Conservation (phyloP, 2,797 vertebrate genomes). For the Rousettus madagascariensis region DNA sequence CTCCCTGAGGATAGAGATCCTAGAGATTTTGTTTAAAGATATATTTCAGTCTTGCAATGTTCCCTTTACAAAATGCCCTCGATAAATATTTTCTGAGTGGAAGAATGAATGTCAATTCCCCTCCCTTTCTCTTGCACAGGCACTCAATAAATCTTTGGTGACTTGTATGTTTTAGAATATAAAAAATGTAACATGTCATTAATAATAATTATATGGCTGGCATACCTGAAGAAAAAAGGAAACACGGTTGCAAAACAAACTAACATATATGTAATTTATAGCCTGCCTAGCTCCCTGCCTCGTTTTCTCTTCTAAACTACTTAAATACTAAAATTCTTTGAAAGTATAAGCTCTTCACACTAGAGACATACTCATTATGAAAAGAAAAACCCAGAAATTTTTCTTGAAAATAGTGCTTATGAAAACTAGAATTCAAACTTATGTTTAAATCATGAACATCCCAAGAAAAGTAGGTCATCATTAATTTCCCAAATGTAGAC, state of each 20-base stretch:
- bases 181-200: not conserved
- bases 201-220: not conserved
- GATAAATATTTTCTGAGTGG: not conserved
- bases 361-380: not conserved
- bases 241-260: not conserved
- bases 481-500: not conserved
- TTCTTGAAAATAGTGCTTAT: not conserved
- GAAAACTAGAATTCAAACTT: constrained; percentile 41
- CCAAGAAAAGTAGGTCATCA: not conserved
- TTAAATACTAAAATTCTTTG: constrained; percentile 32
- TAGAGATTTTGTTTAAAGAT: not conserved
- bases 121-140: not conserved
- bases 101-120: not conserved
- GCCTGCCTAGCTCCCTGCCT: not conserved
- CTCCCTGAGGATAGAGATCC: not conserved
- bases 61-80: not conserved
- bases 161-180: constrained; percentile 24
- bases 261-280: not conserved
- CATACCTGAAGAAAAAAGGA: not conserved
- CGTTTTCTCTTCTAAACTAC: not conserved
- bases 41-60: not conserved
- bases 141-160: not conserved
- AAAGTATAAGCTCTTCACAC: not conserved
- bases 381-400: not conserved
- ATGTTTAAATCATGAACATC: not conserved